Percentiles rank a stretch among this genome's conserved stretches.
phyloP scores from a whole-genome alignment of 2,113 vertebrate genomes.

The Tinamus guttatus region DNA sequence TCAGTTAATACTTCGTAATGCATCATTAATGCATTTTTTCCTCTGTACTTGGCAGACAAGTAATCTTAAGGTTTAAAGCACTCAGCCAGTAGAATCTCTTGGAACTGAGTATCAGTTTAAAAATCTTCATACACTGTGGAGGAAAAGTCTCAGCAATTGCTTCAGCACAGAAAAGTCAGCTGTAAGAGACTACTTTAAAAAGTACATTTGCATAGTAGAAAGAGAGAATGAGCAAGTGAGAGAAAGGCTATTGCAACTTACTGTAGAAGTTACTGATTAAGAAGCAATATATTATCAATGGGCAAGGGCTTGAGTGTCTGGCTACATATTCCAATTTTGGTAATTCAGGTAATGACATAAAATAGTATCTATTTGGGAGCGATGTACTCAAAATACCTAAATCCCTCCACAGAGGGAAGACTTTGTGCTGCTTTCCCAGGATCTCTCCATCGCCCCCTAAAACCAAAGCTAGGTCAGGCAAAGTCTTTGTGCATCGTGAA shows the following conservation, averaged over 20 bases:
- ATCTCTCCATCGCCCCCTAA: not conserved
- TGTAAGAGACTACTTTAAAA: not conserved
- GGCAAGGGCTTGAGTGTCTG: not conserved
- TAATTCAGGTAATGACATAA: not conserved
- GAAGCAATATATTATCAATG: not conserved
- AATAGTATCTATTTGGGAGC: not conserved
- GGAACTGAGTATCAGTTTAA: not conserved
- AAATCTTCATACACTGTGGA: not conserved
- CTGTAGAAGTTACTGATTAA: not conserved
- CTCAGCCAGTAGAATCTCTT: not conserved
- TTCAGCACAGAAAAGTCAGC: not conserved
- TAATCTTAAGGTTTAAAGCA: conserved; percentile 11
- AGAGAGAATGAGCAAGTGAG: not conserved
- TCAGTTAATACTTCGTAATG: not conserved
- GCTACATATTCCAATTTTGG: not conserved
- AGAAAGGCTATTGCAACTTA: not conserved
- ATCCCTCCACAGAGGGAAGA: not conserved
- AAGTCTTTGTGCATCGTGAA: not conserved
- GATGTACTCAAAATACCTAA: not conserved
- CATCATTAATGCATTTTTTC: conserved; percentile 15
- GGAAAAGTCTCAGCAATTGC: not conserved
- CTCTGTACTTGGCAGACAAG: not conserved
- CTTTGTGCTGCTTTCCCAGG: not conserved
- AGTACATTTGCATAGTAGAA: not conserved
- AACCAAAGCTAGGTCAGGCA: not conserved